These are phyloP conservation scores for Bucorvus abyssinicus DNA, from an alignment of 2,797 vertebrate genomes.

Conservation along the genomic window DNA sequence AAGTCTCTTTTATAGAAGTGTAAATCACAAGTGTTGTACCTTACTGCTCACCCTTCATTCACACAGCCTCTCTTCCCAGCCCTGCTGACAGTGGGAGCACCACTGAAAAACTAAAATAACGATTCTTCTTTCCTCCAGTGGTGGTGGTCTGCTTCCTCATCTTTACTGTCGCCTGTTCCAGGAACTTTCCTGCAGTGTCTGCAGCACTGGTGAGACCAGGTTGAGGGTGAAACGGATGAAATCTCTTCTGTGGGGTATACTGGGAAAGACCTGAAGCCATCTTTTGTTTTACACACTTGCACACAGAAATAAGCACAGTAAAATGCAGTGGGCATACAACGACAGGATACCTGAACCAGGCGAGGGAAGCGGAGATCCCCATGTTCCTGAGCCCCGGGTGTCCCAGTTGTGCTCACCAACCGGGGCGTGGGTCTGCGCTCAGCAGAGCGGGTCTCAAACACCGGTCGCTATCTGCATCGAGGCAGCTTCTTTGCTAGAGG, in stretches of 20 bases:
- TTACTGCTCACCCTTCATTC: neutral
- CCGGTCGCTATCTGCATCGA: neutral
- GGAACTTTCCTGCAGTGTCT: neutral
- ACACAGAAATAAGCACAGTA: neutral
- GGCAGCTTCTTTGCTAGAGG: neutral
- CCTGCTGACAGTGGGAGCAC: neutral
- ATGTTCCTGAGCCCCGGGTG: neutral
- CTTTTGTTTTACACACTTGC: neutral
- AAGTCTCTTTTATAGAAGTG: neutral
- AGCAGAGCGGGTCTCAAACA: neutral
- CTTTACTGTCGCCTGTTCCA: neutral
- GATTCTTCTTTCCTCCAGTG: neutral
- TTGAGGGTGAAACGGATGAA: neutral
- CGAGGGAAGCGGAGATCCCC: neutral
- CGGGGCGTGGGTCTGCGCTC: neutral
- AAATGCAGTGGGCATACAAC: neutral
- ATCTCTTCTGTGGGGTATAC: neutral
- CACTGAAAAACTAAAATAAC: neutral
- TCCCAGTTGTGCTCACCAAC: neutral
- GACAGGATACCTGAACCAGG: neutral
- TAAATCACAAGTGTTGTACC: neutral
- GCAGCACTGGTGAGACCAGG: too few species aligned
- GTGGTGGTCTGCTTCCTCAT: neutral
- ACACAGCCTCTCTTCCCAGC: neutral
- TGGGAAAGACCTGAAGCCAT: neutral